A percentile compares a stretch with the other conserved stretches of the same genome.
These are phyloP conservation scores for Melanotaenia nigrans DNA, from an alignment of 2,797 vertebrate genomes.

Conservation along the genomic window DNA sequence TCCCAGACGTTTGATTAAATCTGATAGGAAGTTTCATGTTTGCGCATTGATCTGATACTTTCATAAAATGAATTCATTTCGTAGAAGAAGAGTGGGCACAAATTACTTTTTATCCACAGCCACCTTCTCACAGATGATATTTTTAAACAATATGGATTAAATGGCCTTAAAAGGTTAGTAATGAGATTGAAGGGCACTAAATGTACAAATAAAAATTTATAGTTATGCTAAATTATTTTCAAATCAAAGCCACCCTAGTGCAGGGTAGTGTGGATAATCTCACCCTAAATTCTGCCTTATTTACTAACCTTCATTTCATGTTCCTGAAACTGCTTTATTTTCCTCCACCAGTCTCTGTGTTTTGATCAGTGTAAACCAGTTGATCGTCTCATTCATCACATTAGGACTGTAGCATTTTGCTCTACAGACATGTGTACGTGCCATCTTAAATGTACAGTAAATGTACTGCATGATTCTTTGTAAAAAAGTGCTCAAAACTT, in stretches of 20 bases:
- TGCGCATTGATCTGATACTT: conserved; percentile 46
- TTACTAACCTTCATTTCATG: conserved; percentile 54
- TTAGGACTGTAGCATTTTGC: conserved; percentile 20
- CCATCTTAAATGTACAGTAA: conserved; percentile 30
- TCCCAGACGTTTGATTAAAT: conserved; percentile 58
- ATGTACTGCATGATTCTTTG: conserved; percentile 19
- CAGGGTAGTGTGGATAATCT: conserved; percentile 2
- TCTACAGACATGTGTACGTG: conserved; percentile 7
- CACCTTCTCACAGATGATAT: neutral
- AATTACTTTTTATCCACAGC: conserved; percentile 18
- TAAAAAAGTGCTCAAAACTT: conserved; percentile 32
- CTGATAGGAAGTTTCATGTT: conserved; percentile 54
- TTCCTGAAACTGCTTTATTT: conserved; percentile 27
- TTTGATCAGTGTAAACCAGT: conserved; percentile 30
- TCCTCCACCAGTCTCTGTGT: conserved; percentile 21
- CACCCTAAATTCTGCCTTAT: conserved; percentile 9
- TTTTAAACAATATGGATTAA: neutral
- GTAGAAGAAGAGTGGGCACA: conserved; percentile 11
- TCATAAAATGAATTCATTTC: conserved; percentile 48
- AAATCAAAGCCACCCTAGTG: neutral
- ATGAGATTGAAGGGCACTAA: neutral
- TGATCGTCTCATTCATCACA: conserved; percentile 60
- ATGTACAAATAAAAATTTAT: neutral
- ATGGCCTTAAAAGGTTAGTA: neutral
- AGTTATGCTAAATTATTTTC: neutral